These are phyloP conservation scores for Sicus ferrugineus DNA, from an alignment of 2,888 invertebrate genomes.

Conservation along the genomic window DNA sequence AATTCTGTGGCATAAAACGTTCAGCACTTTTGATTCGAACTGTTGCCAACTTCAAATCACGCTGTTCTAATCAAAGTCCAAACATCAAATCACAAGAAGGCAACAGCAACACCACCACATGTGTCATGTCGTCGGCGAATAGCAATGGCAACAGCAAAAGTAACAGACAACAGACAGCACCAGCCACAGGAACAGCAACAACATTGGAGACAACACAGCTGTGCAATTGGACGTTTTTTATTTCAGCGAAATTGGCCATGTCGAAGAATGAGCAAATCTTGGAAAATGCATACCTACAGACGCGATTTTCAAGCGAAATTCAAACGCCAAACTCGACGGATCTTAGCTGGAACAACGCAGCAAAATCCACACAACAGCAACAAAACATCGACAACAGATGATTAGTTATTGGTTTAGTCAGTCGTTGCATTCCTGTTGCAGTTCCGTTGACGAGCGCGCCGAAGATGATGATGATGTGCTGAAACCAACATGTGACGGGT, in stretches of 20 bases:
- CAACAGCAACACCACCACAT: conserved; percentile 24
- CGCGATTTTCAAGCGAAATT: conserved; percentile 22
- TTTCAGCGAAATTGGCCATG: conserved; percentile 29
- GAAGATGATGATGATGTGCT: conserved; percentile 9
- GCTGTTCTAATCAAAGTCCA: conserved; percentile 25
- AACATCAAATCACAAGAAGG: conserved; percentile 16
- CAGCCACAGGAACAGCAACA: conserved; percentile 26
- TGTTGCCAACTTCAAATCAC: conserved; percentile 14
- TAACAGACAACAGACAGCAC: conserved; percentile 21
- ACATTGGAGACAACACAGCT: conserved; percentile 43
- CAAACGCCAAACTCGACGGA: conserved; percentile 37
- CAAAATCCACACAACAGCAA: conserved; percentile 18
- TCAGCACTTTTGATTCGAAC: not conserved
- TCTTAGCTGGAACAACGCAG: conserved; percentile 16
- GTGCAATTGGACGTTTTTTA: conserved; percentile 40
- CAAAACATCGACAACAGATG: conserved; percentile 32
- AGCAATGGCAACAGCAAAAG: conserved; percentile 23
- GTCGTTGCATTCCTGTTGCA: not conserved
- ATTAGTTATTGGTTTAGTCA: conserved; percentile 29
- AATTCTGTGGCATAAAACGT: not conserved
- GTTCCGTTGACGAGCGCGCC: not conserved
- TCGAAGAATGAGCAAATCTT: conserved; percentile 7
- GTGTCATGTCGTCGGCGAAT: conserved; percentile 6
- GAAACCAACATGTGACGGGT: not conserved
- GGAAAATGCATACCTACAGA: conserved; percentile 1